Base-by-base conservation (phyloP, 2,113 vertebrate species). In the Passer domesticus region DNA sequence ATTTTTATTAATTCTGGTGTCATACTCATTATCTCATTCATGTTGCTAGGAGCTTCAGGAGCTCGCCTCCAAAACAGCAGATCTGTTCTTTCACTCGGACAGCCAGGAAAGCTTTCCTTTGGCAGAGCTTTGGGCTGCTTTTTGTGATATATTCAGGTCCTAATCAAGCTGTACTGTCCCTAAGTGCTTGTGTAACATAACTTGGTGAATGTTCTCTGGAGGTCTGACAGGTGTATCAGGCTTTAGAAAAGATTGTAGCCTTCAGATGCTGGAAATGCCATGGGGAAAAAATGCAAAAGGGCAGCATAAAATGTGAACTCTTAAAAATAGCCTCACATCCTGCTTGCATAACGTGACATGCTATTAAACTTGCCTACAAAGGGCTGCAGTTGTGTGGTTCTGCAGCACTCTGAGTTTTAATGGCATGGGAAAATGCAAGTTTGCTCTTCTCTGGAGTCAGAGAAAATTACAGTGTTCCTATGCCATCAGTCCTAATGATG, bases 1-100 rank as follows among this genome's bases (percentile, higher is more conserved):
- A 73, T 92, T 95, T 81, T 31, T 94, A 92, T 96, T 94, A 92
- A 92, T 93, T 96, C 90, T 94, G 44, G 55, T 96, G 92, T 94
- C 94, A 89, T 16, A 37, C 37, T 90, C 91, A 93, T 96, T 97
- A 87, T 94, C 70, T 89, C 24, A 10, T 62, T 89, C 78, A 20
- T n/a, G 89, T 94, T 96, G 92, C 94, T 94, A 92, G 81, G 94
- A 94, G 90, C 86, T 93, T 87, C 80, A 68, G 89, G 90, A 93
- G 80, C 87, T 87, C 2, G 3, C 64, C 88, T 93, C 84, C 86
- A 53, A 53, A 91, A 35, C 83, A 87, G 73, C 76, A 68, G 53
- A 53, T 83, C 76, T 75, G 52, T 52, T 64, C 77, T 90, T 89
- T 78, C 66, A 13, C 85, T 87, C 1, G 53, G 92, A 82, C 90